A percentile compares a stretch with the other conserved stretches of the same genome.
phyloP scores from a whole-genome alignment of 1,140 invertebrate genomes.

The Leguminivora glycinivorella region DNA sequence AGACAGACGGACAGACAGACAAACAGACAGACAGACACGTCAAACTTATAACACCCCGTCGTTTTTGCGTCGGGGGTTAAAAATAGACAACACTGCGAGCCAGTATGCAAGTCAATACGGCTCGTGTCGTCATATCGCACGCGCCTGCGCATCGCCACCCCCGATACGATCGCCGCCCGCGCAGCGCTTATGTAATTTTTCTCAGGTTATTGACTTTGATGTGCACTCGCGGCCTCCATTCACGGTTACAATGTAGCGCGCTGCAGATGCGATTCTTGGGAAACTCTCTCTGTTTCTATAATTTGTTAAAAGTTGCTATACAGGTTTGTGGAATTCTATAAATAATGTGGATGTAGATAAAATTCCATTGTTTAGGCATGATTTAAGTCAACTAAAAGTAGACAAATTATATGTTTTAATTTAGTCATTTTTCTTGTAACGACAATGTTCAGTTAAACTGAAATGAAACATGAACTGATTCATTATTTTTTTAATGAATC shows the following conservation, averaged over 20 bases:
- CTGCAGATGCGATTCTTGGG: neutral
- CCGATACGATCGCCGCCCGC: no score
- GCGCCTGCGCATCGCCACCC: neutral
- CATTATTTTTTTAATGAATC: no score
- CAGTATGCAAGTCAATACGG: neutral
- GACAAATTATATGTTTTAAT: no score
- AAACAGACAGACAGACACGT: no score
- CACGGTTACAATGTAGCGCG: constrained; percentile 1
- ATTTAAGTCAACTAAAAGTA: no score
- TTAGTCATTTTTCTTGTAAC: no score
- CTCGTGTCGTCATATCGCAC: constrained; percentile 1
- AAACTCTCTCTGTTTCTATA: neutral
- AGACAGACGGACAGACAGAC: no score
- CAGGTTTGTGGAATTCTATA: neutral
- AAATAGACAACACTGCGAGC: neutral
- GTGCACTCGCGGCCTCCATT: neutral
- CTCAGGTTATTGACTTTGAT: constrained; percentile 25
- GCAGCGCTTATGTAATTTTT: constrained; percentile 26
- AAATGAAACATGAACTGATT: no score
- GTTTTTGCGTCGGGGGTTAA: no score
- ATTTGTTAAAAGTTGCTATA: neutral
- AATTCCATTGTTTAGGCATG: neutral
- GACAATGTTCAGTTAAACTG: no score
- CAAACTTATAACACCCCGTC: no score
- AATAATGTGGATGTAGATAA: neutral